Evolutionary conservation across 2,113 vertebrate genomes (phyloP).

Genomic region (Neogale vison): DNA sequence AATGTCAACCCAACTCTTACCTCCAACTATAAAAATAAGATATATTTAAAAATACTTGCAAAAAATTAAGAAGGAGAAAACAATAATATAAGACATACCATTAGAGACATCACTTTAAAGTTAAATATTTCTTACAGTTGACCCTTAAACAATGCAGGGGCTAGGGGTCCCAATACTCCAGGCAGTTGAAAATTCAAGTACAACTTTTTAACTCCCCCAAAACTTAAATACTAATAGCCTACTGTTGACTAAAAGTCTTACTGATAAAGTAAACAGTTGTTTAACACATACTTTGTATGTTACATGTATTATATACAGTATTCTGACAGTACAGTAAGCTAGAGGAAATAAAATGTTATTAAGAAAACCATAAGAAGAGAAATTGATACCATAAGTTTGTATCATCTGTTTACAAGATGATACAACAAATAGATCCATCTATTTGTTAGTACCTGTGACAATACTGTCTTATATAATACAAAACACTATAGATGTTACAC

Average conservation of each 20-base stretch:
- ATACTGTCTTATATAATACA: neutral
- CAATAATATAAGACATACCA: neutral
- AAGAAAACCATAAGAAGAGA: neutral
- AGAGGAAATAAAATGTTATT: neutral
- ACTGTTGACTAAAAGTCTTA: neutral
- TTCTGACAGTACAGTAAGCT: neutral
- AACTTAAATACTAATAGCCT: neutral
- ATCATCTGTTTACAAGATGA: neutral
- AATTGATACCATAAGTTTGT: neutral
- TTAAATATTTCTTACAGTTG: neutral
- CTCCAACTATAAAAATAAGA: neutral
- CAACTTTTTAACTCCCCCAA: neutral
- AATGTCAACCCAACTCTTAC: neutral
- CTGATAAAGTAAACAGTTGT: neutral
- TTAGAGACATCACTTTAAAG: neutral
- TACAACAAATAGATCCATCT: neutral
- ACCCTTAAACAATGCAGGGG: neutral
- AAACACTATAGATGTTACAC: neutral
- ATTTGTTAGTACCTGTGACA: neutral
- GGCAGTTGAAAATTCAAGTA: neutral
- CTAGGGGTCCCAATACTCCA: neutral
- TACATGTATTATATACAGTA: neutral
- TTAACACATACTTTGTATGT: neutral
- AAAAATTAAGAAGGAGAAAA: neutral
- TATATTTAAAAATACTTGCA: neutral